A percentile compares a stretch with the other conserved stretches of the same genome.
Conservation (phyloP, 2,797 vertebrate species). For the Eurystomus glaucurus region DNA sequence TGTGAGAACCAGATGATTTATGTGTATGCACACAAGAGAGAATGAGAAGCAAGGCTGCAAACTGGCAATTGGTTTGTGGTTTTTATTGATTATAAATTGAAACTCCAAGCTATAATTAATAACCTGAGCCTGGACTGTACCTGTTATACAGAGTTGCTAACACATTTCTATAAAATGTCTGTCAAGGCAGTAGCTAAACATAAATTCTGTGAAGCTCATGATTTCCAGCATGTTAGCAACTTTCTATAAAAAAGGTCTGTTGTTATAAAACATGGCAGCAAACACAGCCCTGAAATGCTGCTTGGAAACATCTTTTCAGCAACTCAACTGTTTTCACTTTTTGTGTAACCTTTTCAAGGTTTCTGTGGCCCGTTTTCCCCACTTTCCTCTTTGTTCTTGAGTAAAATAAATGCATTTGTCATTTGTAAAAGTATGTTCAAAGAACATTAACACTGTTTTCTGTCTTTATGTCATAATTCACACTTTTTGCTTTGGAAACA, state of each 20-base stretch:
- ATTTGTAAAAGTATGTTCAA: background rate
- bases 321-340: background rate
- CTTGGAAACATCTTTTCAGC: background rate
- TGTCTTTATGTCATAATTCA: background rate
- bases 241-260: background rate
- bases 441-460: background rate
- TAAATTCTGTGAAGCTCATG: conserved; percentile 39
- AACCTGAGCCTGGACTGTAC: background rate
- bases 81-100: conserved; percentile 63
- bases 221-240: conserved; percentile 15
- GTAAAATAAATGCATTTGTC: background rate
- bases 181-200: conserved; percentile 9
- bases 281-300: background rate
- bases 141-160: background rate
- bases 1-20: conserved; percentile 19
- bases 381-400: background rate
- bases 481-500: background rate
- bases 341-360: background rate
- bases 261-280: conserved; percentile 2
- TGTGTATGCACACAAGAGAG: background rate
- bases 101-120: conserved; percentile 55
- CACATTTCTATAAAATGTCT: conserved; percentile 53
- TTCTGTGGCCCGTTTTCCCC: background rate
- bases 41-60: conserved; percentile 45
- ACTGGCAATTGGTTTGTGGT: conserved; percentile 26